These are phyloP conservation scores for Sesia apiformis DNA, from an alignment of 2,888 invertebrate species.

Conservation along the genomic window DNA sequence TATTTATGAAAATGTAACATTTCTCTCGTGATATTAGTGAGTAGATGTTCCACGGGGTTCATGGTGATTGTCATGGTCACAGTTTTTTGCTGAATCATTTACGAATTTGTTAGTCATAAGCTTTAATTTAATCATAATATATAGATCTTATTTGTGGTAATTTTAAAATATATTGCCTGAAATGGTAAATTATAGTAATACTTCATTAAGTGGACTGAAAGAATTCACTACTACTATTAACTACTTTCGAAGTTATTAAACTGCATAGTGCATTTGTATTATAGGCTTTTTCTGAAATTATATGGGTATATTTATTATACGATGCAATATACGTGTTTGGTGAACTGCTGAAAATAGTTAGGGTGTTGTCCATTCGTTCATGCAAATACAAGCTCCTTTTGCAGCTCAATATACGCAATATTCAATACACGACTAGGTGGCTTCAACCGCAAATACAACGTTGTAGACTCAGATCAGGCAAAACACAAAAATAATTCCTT, in stretches of 20 bases:
- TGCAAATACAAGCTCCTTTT: no score
- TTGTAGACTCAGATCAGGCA: no score
- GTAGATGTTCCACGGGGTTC: slow-evolving; percentile 30
- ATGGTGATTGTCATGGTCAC: slow-evolving; percentile 24
- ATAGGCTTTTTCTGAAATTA: background rate
- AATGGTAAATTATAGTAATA: background rate
- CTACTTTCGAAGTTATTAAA: background rate
- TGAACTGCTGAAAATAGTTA: no score
- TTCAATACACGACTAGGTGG: no score
- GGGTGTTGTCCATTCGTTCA: no score
- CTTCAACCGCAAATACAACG: no score
- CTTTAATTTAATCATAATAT: slow-evolving; percentile 36
- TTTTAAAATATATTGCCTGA: background rate
- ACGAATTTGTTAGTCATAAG: slow-evolving; percentile 62
- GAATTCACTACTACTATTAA: slow-evolving; percentile 15
- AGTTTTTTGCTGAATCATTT: slow-evolving; percentile 41
- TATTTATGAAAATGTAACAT: background rate
- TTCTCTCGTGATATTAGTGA: slow-evolving; percentile 59
- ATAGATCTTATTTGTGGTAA: slow-evolving; percentile 8
- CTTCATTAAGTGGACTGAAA: slow-evolving; percentile 10
- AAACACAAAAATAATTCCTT: no score
- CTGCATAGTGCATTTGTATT: background rate
- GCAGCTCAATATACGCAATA: no score
- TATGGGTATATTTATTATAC: background rate
- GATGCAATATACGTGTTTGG: background rate